A percentile compares a stretch with the other conserved stretches of the same genome.
phyloP scores from a whole-genome alignment of 2,888 invertebrate species.

The Eulithis testata region DNA sequence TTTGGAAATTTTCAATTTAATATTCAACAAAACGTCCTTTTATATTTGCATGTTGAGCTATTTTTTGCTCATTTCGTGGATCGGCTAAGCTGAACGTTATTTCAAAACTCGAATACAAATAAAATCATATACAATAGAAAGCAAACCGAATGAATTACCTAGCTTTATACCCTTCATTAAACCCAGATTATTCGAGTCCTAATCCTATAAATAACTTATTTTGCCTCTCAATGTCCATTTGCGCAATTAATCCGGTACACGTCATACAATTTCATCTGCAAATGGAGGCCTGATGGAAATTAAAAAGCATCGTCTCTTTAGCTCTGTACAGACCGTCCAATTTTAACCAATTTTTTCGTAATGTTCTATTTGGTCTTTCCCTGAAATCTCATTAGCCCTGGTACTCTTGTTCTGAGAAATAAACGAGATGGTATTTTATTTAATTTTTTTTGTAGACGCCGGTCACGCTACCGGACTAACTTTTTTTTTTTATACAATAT shows the following conservation, averaged over 20 bases:
- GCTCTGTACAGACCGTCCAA: background rate
- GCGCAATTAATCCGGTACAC: constrained; percentile 27
- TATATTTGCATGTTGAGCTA: too few relatives aligned
- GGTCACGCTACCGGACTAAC: too few relatives aligned
- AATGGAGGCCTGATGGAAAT: constrained; percentile 27
- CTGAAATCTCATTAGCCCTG: too few relatives aligned
- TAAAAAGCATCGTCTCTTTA: constrained; percentile 23
- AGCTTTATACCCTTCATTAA: background rate
- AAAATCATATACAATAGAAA: background rate
- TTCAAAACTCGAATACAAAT: too few relatives aligned
- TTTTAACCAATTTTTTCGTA: background rate
- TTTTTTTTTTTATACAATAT: too few relatives aligned
- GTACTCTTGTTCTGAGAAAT: too few relatives aligned
- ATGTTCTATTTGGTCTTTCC: too few relatives aligned
- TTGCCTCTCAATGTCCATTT: constrained; percentile 24
- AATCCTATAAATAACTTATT: constrained; percentile 20
- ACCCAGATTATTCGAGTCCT: background rate
- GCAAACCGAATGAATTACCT: background rate
- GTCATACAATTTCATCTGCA: constrained; percentile 25
- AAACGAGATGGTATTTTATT: too few relatives aligned
- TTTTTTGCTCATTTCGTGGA: too few relatives aligned
- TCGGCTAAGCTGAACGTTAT: too few relatives aligned
- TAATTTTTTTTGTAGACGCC: too few relatives aligned
- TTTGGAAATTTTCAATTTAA: background rate
- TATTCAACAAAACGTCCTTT: too few relatives aligned